Base-by-base conservation (phyloP, 2,797 vertebrate species). In the Pampus argenteus region DNA sequence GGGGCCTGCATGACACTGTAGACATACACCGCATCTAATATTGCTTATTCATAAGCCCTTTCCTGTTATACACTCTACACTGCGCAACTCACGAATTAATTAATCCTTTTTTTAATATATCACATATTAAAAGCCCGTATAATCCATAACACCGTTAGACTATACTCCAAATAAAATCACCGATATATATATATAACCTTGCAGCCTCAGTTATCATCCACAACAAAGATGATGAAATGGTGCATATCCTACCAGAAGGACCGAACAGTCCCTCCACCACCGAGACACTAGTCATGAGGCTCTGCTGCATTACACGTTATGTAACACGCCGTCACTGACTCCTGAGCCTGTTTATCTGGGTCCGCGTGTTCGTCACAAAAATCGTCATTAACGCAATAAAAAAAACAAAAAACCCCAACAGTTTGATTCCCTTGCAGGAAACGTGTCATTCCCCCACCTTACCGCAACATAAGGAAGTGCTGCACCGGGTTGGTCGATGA, bases 391-490 rank as follows among this genome's bases (percentile, higher is more conserved):
- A 51, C 29, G 61, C 40, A 36, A 40, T n/a, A 22, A 74, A 66
- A 44, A n/a, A 36, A 2, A 36, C 34, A 9, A 31, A 4, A 31
- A 8, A 64, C n/a, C n/a, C n/a, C n/a, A 34, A 0, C 44, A 15
- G 7, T 18, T 13, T n/a, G 11, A 31, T 15, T 61, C 22, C 23
- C 14, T 7, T 17, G 56, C 57, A 60, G 23, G 45, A 49, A 31
- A 57, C 7, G 22, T 45, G 38, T 25, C 18, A 17, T 34, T 7
- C 17, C 40, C 59, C 58, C 22, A 29, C 31, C 92, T 94, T 95
- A 95, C 94, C 95, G 88, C 92, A 94, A 89, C 88, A 91, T 82
- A 82, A 90, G 90, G 90, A 95, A 94, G 91, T 89, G 91, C 77
- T 91, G 93, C 93, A 92, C 87, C 87, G 91, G 89, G 81, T 29